Base-by-base conservation (phyloP, 2,797 vertebrate genomes). In the Pteropus rufus region DNA sequence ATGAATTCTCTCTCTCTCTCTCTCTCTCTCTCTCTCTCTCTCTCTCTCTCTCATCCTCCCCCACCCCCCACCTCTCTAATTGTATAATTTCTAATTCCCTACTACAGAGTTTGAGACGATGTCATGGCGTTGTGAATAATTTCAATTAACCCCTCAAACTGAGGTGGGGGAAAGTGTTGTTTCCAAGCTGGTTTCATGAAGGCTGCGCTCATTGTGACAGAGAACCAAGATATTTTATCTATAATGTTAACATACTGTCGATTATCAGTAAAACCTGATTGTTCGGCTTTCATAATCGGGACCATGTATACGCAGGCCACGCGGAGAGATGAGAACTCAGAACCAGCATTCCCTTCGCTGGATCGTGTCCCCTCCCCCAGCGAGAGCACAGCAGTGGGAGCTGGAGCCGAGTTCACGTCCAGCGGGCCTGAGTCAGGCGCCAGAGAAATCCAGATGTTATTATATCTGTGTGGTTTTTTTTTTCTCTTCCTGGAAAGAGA, bases 401-500 rank as follows among this genome's bases (percentile, higher is more conserved):
- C 19, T 14, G 23, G 3, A 39, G 52, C 70, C 26, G 19, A 10
- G 11, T 62, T 34, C 26, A 16, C 0, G 5, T 9, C 10, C 6
- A 0, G 5, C 10, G 11, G 56, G 60, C 4, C 46, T 12, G 18
- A 65, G 15, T 12, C 3, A 18, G 80, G 39, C 44, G 58, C 49
- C 69, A 16, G 9, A 39, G 29, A 89, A 69, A n/a, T 67, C 56
- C 70, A 75, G 89, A 89, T 23, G 54, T 60, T 65, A 26, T 14
- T 39, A 7, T 23, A n/a, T 64, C 67, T 88, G 67, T 24, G 15
- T 0, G 10, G 67, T 1, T 18, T 5, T 24, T 5, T 24, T 24
- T 14, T n/a, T 34, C 9, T 36, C 44, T 39, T 86, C 85, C 94
- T 69, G 18, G 52, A 91, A 92, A 83, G 67, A 94, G 64, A 94